Base-by-base conservation (phyloP, 2,888 invertebrate species). In the Caenorhabditis sinica region DNA sequence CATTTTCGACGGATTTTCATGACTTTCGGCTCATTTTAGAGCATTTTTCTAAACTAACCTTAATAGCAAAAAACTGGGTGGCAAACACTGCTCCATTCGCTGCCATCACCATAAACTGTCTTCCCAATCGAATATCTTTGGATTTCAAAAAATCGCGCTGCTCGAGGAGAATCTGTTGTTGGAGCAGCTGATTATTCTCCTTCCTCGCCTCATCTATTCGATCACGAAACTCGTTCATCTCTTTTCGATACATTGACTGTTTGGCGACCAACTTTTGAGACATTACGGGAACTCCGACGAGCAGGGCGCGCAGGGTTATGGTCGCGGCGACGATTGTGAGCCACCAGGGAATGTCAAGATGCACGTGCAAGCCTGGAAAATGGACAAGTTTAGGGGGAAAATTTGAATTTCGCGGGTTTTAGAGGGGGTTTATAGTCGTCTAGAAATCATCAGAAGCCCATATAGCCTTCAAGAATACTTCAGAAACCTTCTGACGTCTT, bases 331-430 rank as follows among this genome's bases (percentile, higher is more conserved):
- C 94, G 89, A 98, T 97, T 15, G 96, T 94, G 49, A 95, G 95
- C 97, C 97, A 98, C 98, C 98, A 98, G 0, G 98, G 98, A 15
- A 98, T 87, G 89, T 96, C 96, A 15, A 95, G 93, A 0, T 94
- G 93, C n/a, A 96, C 95, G 93, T 98, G 98, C 51, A 97, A 89
- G 90, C 94, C 95, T 93, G 56, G 40, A 69, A 68, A 68, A 9
- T 17, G n/a, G 49, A 43, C n/a, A 49, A n/a, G 1, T 49, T 49
- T 6, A 40, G 40, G 6, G 11, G 6, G 2, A 33, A 33, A 33
- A 33, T 6, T 45, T 20, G 20, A 53, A 53, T 53, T 53, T 13
- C 8, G 33, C 5, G 8, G 33, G 33, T 6, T 33, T 33, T 8
- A 6, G 8, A 33, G 4, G 33, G 33, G 8, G n/a, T n/a, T n/a